These are phyloP conservation scores for Brenthis hecate DNA, from an alignment of 2,888 invertebrate genomes.

Conservation along the genomic window DNA sequence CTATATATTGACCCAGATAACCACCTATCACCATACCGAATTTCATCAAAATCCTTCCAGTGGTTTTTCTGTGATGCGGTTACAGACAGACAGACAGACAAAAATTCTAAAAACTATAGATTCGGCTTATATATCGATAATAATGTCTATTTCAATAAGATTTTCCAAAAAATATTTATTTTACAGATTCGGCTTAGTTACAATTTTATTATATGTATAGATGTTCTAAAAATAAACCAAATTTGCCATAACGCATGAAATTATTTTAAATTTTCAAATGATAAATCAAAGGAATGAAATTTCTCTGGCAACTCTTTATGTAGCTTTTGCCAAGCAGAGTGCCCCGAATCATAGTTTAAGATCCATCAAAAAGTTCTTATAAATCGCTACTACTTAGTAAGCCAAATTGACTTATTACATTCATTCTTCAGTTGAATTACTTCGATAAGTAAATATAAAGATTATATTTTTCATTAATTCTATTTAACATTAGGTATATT, in stretches of 20 bases:
- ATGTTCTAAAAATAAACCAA: not conserved
- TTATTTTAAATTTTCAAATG: constrained; percentile 41
- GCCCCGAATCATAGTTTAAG: constrained; percentile 49
- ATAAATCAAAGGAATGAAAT: constrained; percentile 41
- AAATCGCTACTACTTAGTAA: constrained; percentile 23
- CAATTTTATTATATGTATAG: no score
- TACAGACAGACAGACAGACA: no score
- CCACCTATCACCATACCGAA: no score
- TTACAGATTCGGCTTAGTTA: no score
- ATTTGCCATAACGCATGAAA: constrained; percentile 17
- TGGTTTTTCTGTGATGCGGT: no score
- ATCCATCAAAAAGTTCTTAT: constrained; percentile 50
- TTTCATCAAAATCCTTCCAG: no score
- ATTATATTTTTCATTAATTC: not conserved
- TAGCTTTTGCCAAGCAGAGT: constrained; percentile 49
- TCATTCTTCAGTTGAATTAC: not conserved
- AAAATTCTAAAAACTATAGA: no score
- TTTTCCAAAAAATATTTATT: no score
- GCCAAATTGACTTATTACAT: constrained; percentile 24
- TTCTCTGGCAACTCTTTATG: constrained; percentile 42
- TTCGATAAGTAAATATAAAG: not conserved
- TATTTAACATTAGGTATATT: not conserved
- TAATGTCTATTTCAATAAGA: no score
- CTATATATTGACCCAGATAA: no score
- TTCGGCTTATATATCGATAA: no score